A percentile compares a stretch with the other conserved stretches of the same genome.
phyloP scores from a whole-genome alignment of 2,888 invertebrate species.

The Pollenia amentaria region DNA sequence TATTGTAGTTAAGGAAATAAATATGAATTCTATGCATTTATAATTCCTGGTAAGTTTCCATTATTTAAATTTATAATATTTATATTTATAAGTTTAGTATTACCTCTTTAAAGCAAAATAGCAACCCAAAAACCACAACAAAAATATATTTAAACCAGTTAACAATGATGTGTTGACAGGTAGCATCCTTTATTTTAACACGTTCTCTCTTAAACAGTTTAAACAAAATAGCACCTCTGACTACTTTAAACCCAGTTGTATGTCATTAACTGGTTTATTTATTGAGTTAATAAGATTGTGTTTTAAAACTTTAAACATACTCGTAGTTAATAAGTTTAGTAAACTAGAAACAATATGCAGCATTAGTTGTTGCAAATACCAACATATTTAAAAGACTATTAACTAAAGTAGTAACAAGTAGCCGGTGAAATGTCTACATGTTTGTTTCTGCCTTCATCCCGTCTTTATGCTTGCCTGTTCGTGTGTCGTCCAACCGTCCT shows the following conservation, averaged over 20 bases:
- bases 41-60: background rate
- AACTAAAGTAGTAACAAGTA: conserved; percentile 55
- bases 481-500: background rate
- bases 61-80: conserved; percentile 19
- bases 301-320: background rate
- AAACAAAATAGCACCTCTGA: conserved; percentile 39
- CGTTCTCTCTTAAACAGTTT: conserved; percentile 42
- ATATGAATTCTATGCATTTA: background rate
- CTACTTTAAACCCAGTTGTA: background rate
- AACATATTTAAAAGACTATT: conserved; percentile 46
- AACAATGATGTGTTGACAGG: conserved; percentile 64
- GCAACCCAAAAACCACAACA: background rate
- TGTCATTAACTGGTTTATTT: conserved; percentile 61
- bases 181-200: conserved; percentile 67
- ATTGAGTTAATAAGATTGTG: conserved; percentile 20
- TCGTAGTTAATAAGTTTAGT: conserved; percentile 30
- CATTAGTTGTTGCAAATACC: conserved; percentile 7
- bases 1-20: too few relatives aligned
- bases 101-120: background rate
- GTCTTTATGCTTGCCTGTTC: background rate
- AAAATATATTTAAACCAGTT: conserved; percentile 43
- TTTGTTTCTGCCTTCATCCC: background rate
- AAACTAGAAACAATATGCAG: conserved; percentile 10
- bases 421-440: conserved; percentile 44
- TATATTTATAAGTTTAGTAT: conserved; percentile 8